These are phyloP conservation scores for Caenorhabditis brenneri DNA, from an alignment of 1,140 invertebrate species.

Conservation along the genomic window DNA sequence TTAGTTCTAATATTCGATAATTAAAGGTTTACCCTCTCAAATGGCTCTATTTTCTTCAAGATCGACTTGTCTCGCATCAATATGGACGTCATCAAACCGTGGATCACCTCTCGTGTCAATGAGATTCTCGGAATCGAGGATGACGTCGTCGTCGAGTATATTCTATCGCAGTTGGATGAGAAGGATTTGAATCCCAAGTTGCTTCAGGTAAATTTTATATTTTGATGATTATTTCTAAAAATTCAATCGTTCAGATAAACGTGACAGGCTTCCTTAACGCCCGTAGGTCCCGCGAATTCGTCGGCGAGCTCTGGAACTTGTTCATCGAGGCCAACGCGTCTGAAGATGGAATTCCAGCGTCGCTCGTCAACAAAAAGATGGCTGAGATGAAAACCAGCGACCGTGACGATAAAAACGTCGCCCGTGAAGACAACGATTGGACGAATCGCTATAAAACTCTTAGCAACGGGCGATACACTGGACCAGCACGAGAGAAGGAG, in stretches of 20 bases:
- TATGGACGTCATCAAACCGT: slow-evolving; percentile 94
- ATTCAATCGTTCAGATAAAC: too few relatives aligned
- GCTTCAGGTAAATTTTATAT: slow-evolving; percentile 75
- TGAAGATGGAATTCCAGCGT: slow-evolving; percentile 88
- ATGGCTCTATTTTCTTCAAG: slow-evolving; percentile 74
- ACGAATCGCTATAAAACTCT: slow-evolving; percentile 62
- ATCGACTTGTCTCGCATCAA: slow-evolving; percentile 99
- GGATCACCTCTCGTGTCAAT: slow-evolving; percentile 95
- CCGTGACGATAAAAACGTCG: neutral
- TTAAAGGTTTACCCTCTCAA: slow-evolving; percentile 39
- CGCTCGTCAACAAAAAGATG: slow-evolving; percentile 91
- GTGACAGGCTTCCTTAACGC: slow-evolving; percentile 97
- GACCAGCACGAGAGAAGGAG: slow-evolving; percentile 42
- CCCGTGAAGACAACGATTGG: slow-evolving; percentile 62
- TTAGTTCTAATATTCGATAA: slow-evolving; percentile 17
- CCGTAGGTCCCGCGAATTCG: slow-evolving; percentile 94
- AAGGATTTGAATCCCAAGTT: slow-evolving; percentile 88
- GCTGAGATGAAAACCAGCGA: slow-evolving; percentile 77
- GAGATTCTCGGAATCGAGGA: slow-evolving; percentile 95
- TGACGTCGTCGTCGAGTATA: slow-evolving; percentile 96
- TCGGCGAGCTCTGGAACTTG: slow-evolving; percentile 93
- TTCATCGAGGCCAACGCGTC: slow-evolving; percentile 92
- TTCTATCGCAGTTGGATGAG: slow-evolving; percentile 93
- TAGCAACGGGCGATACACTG: slow-evolving; percentile 64
- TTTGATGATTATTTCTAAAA: too few relatives aligned